These are phyloP conservation scores for Parotocinclus haroldoi DNA, from an alignment of 2,797 vertebrate species.

Conservation along the genomic window DNA sequence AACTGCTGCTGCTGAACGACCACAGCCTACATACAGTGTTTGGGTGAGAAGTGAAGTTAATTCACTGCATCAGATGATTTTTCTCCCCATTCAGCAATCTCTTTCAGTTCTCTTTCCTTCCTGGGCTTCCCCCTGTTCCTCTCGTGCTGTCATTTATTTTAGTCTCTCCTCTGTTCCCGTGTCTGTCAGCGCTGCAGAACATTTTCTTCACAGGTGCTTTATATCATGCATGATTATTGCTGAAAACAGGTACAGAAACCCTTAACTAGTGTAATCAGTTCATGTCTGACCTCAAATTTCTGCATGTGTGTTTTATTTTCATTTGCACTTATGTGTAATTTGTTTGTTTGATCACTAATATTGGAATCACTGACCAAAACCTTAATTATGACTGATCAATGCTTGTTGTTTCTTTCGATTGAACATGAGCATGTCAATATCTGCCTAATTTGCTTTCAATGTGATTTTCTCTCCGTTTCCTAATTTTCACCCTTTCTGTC, in stretches of 20 bases:
- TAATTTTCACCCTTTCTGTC: slow-evolving; percentile 25
- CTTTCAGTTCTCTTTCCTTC: slow-evolving; percentile 52
- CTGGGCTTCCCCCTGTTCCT: slow-evolving; percentile 42
- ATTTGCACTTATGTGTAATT: slow-evolving; percentile 15
- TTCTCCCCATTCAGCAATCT: slow-evolving; percentile 28
- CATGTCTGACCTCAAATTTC: not conserved
- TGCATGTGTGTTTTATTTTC: slow-evolving; percentile 12
- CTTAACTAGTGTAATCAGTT: slow-evolving; percentile 28
- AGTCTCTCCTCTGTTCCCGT: slow-evolving; percentile 11
- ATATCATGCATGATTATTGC: slow-evolving; percentile 23
- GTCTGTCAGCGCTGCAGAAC: slow-evolving; percentile 27
- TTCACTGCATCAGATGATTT: slow-evolving; percentile 22
- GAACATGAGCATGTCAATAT: slow-evolving; percentile 30
- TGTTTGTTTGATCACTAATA: not conserved
- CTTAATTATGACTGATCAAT: slow-evolving; percentile 10
- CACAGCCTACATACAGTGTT: slow-evolving; percentile 1
- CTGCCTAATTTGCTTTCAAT: slow-evolving; percentile 30
- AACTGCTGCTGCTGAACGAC: not conserved
- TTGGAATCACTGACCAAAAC: not conserved
- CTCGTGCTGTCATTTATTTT: slow-evolving; percentile 22
- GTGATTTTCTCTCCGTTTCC: slow-evolving; percentile 13
- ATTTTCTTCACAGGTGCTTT: slow-evolving; percentile 28
- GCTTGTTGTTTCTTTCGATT: slow-evolving; percentile 20
- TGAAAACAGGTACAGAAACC: slow-evolving; percentile 48
- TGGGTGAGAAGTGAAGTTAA: slow-evolving; percentile 9